phyloP scores from a whole-genome alignment of 2,888 invertebrate genomes.

The Lamellibrachia columna region DNA sequence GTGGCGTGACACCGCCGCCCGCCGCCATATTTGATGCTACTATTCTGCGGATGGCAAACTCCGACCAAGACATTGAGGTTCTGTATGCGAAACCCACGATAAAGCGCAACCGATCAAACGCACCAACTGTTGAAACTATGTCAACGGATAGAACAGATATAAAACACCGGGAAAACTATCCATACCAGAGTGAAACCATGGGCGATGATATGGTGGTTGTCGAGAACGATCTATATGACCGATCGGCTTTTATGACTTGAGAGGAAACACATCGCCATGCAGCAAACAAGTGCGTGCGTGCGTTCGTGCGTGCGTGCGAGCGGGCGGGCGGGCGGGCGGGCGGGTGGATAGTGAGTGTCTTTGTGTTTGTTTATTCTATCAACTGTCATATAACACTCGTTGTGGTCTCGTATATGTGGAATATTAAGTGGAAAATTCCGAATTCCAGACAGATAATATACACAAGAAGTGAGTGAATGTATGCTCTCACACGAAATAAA shows the following conservation, averaged over 20 bases:
- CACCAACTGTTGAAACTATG: background rate
- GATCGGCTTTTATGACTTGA: background rate
- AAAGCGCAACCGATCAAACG: background rate
- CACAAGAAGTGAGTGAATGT: background rate
- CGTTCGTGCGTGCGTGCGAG: background rate
- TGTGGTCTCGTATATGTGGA: background rate
- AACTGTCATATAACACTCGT: background rate
- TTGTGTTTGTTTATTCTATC: background rate
- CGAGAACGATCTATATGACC: background rate
- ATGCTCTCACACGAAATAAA: background rate
- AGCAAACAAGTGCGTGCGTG: too few relatives aligned
- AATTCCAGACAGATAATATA: background rate
- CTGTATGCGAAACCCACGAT: background rate
- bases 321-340: background rate
- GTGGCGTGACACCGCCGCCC: background rate
- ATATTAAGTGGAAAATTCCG: background rate
- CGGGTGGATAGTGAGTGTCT: background rate
- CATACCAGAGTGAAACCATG: background rate
- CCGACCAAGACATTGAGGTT: background rate
- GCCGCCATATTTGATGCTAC: background rate
- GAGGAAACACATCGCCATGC: background rate
- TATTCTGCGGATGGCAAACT: background rate
- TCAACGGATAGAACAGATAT: background rate
- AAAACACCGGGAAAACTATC: background rate
- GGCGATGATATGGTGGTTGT: background rate